Base-by-base conservation (phyloP, 2,888 invertebrate genomes). In the Cephonodes hylas region DNA sequence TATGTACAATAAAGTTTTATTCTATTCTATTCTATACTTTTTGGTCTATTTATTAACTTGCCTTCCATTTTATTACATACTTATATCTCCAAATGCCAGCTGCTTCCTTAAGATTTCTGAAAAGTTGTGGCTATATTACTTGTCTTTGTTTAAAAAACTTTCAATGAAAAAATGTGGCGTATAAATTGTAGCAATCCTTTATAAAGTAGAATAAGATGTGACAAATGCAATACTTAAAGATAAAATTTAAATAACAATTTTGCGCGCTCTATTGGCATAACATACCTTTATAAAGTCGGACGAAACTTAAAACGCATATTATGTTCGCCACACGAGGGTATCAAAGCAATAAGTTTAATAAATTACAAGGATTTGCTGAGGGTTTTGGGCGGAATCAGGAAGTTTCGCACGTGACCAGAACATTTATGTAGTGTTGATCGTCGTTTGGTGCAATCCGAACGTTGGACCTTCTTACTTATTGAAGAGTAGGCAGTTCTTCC, bases 381-480 rank as follows among this genome's bases (percentile, higher is more conserved):
- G 57, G 22, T 38, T 56, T 20, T 56, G 22, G 57, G 38, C 13
- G 31, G 48, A 27, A 48, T 48, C 48, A 27, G 48, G 48, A 42
- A 48, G 15, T 27, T n/a, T 18, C n/a, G 45, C 20, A 46, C 59
- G 59, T 59, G 59, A 59, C 46, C 2, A 59, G 59, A 59, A 45
- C 8, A 46, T 20, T 34, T 59, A 34, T 27, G 44, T 46, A 10
- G 20, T 46, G 27, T 34, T 25, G 45, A 31, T 13, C 46, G 18
- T 15, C 27, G 13, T 34, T n/a, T 18, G 20, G 1, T 34, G n/a
- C 25, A 25, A 31, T 22, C 31, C 46, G 59, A 20, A 23, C 13
- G 2, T 22, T 6, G 3, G 13, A 10, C n/a, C 22, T 22, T 46
- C 34, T 46, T 46, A 45, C 58, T 58, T 58, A 58, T 22, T 58